A percentile compares a stretch with the other conserved stretches of the same genome.
phyloP scores from a whole-genome alignment of 2,797 vertebrate genomes.

The Micropoecilia bifurca region DNA sequence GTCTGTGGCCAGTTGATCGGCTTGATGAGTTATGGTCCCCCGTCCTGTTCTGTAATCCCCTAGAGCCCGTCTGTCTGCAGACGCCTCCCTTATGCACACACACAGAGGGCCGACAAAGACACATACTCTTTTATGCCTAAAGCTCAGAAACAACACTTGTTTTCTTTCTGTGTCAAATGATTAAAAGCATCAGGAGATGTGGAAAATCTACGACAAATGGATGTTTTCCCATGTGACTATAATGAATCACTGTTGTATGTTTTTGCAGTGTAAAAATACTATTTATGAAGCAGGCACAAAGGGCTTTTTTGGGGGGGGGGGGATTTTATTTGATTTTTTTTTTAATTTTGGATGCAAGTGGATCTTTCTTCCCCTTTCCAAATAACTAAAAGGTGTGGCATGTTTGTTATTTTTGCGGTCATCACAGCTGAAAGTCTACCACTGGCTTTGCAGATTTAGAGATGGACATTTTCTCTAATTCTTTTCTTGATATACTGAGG shows the following conservation, averaged over 20 bases:
- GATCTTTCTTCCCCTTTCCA: not conserved
- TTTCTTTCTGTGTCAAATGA: constrained; percentile 62
- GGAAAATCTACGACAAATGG: constrained; percentile 24
- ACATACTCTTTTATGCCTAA: constrained; percentile 61
- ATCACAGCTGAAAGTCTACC: not conserved
- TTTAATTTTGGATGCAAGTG: not conserved
- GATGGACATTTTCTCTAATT: not conserved
- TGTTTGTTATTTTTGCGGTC: not conserved
- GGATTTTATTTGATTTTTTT: not conserved
- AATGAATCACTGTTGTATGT: not conserved
- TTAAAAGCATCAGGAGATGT: constrained; percentile 28
- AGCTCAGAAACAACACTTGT: constrained; percentile 69
- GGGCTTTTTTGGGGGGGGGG: not conserved
- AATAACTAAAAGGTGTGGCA: not conserved
- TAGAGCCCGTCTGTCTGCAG: constrained; percentile 80
- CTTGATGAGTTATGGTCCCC: constrained; percentile 76
- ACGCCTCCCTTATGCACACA: constrained; percentile 77
- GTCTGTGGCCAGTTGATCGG: constrained; percentile 71
- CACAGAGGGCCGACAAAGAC: constrained; percentile 67
- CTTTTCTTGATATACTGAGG: not conserved
- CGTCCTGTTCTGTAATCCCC: constrained; percentile 79
- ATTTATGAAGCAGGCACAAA: not conserved
- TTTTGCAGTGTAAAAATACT: not conserved
- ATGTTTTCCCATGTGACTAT: constrained; percentile 5
- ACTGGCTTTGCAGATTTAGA: not conserved